phyloP scores from a whole-genome alignment of 2,888 invertebrate genomes.

The Leptinotarsa rubiginosa region DNA sequence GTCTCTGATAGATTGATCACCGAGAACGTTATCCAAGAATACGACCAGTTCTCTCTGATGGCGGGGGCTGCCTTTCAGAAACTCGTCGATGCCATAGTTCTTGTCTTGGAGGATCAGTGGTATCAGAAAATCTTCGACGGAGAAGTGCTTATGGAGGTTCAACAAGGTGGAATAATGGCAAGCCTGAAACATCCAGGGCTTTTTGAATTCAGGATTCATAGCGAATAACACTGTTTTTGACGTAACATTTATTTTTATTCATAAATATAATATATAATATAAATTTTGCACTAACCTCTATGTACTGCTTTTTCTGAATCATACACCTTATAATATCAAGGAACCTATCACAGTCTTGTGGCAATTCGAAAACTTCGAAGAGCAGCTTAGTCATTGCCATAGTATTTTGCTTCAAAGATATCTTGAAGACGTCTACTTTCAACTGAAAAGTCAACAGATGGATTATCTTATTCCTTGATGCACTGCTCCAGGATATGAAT shows the following conservation, averaged over 20 bases:
- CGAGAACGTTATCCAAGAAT: constrained; percentile 79
- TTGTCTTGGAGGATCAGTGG: constrained; percentile 88
- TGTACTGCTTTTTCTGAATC: constrained; percentile 72
- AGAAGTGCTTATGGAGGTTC: constrained; percentile 75
- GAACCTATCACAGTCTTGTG: constrained; percentile 73
- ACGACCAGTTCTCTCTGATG: constrained; percentile 76
- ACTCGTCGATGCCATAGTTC: constrained; percentile 80
- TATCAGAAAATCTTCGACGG: constrained; percentile 78
- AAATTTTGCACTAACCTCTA: constrained; percentile 68
- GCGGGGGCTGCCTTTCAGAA: constrained; percentile 74
- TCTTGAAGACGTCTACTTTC: constrained; percentile 79
- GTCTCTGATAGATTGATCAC: constrained; percentile 71
- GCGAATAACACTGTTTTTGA: too few relatives aligned
- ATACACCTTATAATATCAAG: constrained; percentile 73
- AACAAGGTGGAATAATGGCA: constrained; percentile 78
- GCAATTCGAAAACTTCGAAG: constrained; percentile 74
- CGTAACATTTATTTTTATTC: too few relatives aligned
- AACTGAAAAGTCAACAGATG: constrained; percentile 69
- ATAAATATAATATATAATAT: too few relatives aligned
- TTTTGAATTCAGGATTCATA: too few relatives aligned
- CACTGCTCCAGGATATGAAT: constrained; percentile 69
- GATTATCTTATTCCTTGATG: constrained; percentile 63
- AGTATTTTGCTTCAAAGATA: constrained; percentile 77
- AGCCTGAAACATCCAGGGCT: constrained; percentile 65
- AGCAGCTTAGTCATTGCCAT: constrained; percentile 74